Evolutionary conservation across 2,113 vertebrate genomes (phyloP), one percentile per base, ranked within the genome.

Genomic region (Smithornis capensis): DNA sequence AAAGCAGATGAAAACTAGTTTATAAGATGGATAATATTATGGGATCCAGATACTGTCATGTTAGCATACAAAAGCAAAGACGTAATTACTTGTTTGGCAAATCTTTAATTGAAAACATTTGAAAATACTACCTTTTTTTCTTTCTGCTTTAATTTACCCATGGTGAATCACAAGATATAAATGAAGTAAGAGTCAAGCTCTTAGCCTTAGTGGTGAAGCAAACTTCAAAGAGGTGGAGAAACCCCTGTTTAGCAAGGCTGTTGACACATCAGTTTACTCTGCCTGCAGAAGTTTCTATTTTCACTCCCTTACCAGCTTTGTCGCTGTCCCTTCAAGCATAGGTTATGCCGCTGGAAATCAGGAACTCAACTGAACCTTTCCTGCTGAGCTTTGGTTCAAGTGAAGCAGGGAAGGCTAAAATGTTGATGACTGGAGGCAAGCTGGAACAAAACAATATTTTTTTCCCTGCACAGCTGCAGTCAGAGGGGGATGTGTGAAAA

Each of bases 221-320:
- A 50, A 69, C 90, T 95, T 94, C 82, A 94, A 95, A 93, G 95
- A 77, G 17, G 21, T 86, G 78, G 55, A 80, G 79, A 94, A 95
- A 94, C 77, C 59, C 56, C 35, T 69, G 42, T 83, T 94, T 94
- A 96, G 68, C 59, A 93, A 92, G 49, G 63, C 45, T 77, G 55
- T 93, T 90, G 75, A 90, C 90, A 90, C 55, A 80, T 80, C 10
- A 13, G 62, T 77, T 95, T 33, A 74, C 27, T 35, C 50, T 62
- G 79, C 24, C 59, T 88, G 68, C 23, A 74, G 71, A 83, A 59
- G 23, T 88, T 90, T 85, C 79, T 86, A 53, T 86, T 93, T 68
- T 89, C 83, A 83, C 42, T 86, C 47, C 68, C 21, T 33, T 14
- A 31, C 21, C 38, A 60, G 57, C 25, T 62, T 91, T 90, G 49